Conservation (phyloP, 2,797 vertebrate species). For the Adrianichthys oophorus region DNA sequence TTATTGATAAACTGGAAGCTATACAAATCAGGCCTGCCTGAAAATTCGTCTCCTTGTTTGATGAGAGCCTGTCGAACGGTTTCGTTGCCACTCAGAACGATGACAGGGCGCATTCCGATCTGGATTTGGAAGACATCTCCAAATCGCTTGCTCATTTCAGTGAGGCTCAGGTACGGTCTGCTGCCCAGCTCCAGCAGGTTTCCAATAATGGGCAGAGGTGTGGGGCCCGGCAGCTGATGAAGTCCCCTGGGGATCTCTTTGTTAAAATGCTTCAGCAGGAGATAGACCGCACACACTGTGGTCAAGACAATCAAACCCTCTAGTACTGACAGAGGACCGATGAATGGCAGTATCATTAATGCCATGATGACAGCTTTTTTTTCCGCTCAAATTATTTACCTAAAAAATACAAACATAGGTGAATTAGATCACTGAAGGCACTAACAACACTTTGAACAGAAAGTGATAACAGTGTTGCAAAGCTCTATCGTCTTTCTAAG, state of each 20-base stretch:
- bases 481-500: too few species aligned
- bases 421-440: constrained; percentile 42
- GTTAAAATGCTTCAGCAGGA: constrained; percentile 67
- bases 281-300: constrained; percentile 74
- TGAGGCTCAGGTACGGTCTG: constrained; percentile 82
- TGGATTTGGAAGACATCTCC: constrained; percentile 86
- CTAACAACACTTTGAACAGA: constrained; percentile 48
- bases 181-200: constrained; percentile 80
- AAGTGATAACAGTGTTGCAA: constrained; percentile 3
- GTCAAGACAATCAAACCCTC: constrained; percentile 76
- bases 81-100: constrained; percentile 85
- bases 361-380: constrained; percentile 61
- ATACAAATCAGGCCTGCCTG: constrained; percentile 84
- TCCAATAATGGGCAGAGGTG: constrained; percentile 84
- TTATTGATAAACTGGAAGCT: constrained; percentile 66
- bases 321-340: constrained; percentile 68
- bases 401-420: constrained; percentile 58
- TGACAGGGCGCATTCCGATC: constrained; percentile 85
- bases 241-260: constrained; percentile 78
- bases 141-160: constrained; percentile 79
- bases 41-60: constrained; percentile 87
- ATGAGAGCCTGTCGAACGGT: constrained; percentile 86
- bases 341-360: constrained; percentile 71
- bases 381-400: constrained; percentile 41
- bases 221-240: constrained; percentile 82